Percentiles rank a stretch among this genome's conserved stretches.
phyloP scores from a whole-genome alignment of 1,140 invertebrate species.

The Neodiprion lecontei region DNA sequence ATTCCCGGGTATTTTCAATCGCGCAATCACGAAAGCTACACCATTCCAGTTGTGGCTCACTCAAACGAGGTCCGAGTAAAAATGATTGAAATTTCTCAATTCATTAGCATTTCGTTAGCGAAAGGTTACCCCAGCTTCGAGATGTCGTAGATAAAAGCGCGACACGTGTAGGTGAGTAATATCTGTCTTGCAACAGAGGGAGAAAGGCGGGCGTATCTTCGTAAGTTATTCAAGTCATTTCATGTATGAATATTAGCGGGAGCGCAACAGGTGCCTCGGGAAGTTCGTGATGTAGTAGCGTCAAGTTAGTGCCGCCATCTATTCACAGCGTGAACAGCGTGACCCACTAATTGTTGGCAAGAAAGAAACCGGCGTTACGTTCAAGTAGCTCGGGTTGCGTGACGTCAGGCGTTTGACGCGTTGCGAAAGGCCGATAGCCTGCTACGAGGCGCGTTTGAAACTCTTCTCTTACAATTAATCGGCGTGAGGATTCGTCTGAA shows the following conservation, averaged over 20 bases:
- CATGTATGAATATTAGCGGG: too few species aligned
- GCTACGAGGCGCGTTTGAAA: too few species aligned
- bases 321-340: not conserved
- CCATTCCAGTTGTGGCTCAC: too few species aligned
- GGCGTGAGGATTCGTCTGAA: too few species aligned
- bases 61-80: too few species aligned
- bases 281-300: not conserved
- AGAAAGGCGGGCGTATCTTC: not conserved
- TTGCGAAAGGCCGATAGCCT: too few species aligned
- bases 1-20: too few species aligned
- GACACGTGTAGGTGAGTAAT: not conserved
- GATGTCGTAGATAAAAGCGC: not conserved
- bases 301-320: not conserved
- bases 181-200: not conserved
- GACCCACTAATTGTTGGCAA: not conserved
- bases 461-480: too few species aligned
- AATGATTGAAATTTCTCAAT: not conserved
- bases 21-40: too few species aligned
- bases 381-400: not conserved
- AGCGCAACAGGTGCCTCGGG: not conserved
- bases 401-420: not conserved
- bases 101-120: not conserved
- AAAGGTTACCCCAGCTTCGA: not conserved
- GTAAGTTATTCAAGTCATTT: too few species aligned
- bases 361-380: constrained; percentile 1